phyloP scores from a whole-genome alignment of 2,888 invertebrate genomes.

The Idaea dimidiata region DNA sequence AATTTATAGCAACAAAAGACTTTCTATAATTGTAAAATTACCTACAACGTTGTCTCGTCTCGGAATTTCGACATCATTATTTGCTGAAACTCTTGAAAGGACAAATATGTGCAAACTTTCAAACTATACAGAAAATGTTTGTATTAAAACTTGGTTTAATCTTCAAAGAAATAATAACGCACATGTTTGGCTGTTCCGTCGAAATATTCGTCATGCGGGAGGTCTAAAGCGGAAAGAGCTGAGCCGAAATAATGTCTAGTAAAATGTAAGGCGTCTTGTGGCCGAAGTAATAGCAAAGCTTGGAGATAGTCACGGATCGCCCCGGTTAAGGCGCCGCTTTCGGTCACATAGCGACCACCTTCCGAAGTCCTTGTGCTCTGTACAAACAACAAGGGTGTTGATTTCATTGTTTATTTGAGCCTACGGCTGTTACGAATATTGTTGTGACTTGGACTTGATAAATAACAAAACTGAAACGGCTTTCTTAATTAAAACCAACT shows the following conservation, averaged over 20 bases:
- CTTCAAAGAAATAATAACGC: conserved; percentile 69
- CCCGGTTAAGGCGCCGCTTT: conserved; percentile 79
- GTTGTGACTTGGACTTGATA: not conserved
- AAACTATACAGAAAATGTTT: not conserved
- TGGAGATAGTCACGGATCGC: conserved; percentile 82
- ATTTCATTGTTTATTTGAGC: not conserved
- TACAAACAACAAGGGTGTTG: not conserved
- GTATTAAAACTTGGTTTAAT: conserved; percentile 32
- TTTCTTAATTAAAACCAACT: not conserved
- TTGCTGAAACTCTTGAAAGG: not conserved
- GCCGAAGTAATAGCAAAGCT: conserved; percentile 79
- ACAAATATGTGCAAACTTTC: not conserved
- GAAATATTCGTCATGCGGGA: conserved; percentile 75
- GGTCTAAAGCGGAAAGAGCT: conserved; percentile 67
- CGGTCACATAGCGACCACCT: conserved; percentile 79
- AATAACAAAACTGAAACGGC: not conserved
- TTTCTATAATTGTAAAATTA: not conserved
- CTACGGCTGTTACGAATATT: not conserved
- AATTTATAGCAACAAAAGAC: not conserved
- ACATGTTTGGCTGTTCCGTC: conserved; percentile 63
- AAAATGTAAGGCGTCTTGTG: conserved; percentile 78
- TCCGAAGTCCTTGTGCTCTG: conserved; percentile 71
- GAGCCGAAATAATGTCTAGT: conserved; percentile 79
- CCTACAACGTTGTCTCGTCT: not conserved
- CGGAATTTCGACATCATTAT: not conserved